Conservation (phyloP, 2,797 vertebrate genomes). For the Hephaestus fuliginosus region DNA sequence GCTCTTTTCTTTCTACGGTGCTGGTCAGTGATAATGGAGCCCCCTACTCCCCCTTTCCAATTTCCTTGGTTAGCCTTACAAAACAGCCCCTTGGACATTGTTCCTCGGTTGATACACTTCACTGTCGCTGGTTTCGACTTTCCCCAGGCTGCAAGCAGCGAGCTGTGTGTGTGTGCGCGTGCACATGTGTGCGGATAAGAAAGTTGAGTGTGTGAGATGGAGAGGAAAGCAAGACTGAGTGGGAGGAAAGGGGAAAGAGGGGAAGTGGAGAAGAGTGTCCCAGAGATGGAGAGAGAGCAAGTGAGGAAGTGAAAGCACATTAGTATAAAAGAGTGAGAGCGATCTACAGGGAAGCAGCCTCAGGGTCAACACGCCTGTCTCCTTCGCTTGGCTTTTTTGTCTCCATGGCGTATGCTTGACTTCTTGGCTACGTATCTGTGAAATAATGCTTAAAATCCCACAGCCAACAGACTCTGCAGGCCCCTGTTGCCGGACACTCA, state of each 20-base stretch:
- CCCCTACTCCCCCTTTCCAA: constrained; percentile 4
- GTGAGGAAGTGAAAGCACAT: constrained; percentile 23
- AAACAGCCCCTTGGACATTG: constrained; percentile 76
- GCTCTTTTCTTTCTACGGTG: constrained; percentile 67
- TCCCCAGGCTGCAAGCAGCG: constrained; percentile 59
- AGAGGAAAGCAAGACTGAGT: constrained; percentile 31
- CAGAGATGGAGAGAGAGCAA: constrained; percentile 27
- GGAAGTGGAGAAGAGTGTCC: constrained; percentile 42
- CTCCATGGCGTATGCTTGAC: constrained; percentile 58
- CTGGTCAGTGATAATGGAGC: constrained; percentile 71
- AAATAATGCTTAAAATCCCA: constrained; percentile 76
- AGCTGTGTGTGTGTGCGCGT: constrained; percentile 25
- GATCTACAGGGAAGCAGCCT: constrained; percentile 60
- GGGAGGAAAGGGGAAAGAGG: constrained; percentile 15
- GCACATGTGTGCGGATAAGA: constrained; percentile 4
- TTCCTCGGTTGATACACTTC: constrained; percentile 75
- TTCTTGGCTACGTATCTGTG: constrained; percentile 69
- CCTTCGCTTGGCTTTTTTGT: constrained; percentile 60
- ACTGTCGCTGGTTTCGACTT: constrained; percentile 72
- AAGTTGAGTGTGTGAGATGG: constrained; percentile 30
- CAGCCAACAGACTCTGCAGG: constrained; percentile 48
- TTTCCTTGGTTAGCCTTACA: constrained; percentile 64
- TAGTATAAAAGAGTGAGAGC: constrained; percentile 8
- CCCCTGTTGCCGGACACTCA: constrained; percentile 51
- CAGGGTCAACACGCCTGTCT: constrained; percentile 53